Conservation (phyloP, 2,797 vertebrate species). For the Gallinago solitaria region DNA sequence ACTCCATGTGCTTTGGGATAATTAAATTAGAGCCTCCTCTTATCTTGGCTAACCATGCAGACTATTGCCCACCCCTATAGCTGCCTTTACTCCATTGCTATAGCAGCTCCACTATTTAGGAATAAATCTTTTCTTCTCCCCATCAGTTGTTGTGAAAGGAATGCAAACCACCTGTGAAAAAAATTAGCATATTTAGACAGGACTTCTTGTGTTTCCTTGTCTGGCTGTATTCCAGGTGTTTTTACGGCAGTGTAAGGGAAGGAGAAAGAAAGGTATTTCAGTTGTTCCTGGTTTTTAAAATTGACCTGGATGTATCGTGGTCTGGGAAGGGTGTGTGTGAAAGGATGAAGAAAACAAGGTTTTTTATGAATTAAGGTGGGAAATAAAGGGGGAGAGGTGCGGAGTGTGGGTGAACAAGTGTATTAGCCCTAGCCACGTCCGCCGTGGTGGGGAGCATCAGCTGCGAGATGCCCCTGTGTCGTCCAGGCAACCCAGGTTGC, state of each 20-base stretch:
- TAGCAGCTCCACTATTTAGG: slow-evolving; percentile 68
- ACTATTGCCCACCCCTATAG: slow-evolving; percentile 73
- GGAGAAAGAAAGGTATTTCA: slow-evolving; percentile 34
- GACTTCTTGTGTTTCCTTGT: slow-evolving; percentile 20
- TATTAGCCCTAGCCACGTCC: not conserved
- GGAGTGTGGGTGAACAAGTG: not conserved
- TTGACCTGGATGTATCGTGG: not conserved
- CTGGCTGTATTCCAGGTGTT: slow-evolving; percentile 52
- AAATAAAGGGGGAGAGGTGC: slow-evolving; percentile 13
- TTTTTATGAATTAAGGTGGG: slow-evolving; percentile 48
- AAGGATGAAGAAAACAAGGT: slow-evolving; percentile 15
- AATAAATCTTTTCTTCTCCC: slow-evolving; percentile 53
- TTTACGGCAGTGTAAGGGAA: slow-evolving; percentile 37
- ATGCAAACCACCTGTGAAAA: slow-evolving; percentile 52
- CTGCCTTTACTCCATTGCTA: slow-evolving; percentile 72
- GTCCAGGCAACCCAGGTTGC: slow-evolving; percentile 79
- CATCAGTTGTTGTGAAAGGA: slow-evolving; percentile 55
- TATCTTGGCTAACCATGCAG: slow-evolving; percentile 83
- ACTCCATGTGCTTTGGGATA: slow-evolving; percentile 79
- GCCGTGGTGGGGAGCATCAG: slow-evolving; percentile 28
- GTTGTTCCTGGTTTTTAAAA: slow-evolving; percentile 31
- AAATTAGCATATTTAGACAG: slow-evolving; percentile 49
- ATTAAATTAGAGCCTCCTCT: slow-evolving; percentile 86
- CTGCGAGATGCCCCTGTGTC: slow-evolving; percentile 17
- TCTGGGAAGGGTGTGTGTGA: accelerated